Conservation (phyloP, 2,113 vertebrate genomes). For the Chelonoidis abingdonii region DNA sequence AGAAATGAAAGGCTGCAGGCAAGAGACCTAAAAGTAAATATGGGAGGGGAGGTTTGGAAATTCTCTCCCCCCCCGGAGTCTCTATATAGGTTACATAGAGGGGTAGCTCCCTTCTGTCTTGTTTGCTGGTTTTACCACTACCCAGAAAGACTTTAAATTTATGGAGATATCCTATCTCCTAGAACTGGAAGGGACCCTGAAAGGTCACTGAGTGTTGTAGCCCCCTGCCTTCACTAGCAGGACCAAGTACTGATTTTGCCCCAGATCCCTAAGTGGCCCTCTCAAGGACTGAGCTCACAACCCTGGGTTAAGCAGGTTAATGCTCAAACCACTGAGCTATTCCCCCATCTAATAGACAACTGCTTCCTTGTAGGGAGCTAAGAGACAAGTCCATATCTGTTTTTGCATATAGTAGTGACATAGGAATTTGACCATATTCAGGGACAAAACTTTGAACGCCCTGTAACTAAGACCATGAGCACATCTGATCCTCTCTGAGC, state of each 20-base stretch:
- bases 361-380: conserved; percentile 62
- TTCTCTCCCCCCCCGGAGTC: neutral
- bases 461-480: conserved; percentile 5
- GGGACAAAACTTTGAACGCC: neutral
- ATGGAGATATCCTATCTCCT: too few species aligned
- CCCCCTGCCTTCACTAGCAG: too few species aligned
- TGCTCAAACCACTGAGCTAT: too few species aligned
- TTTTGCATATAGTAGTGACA: conserved; percentile 46
- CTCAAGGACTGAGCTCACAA: too few species aligned
- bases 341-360: conserved; percentile 35
- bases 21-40: conserved; percentile 53
- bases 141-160: conserved; percentile 25
- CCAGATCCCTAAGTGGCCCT: too few species aligned
- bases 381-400: neutral
- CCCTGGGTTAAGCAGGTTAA: too few species aligned
- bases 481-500: conserved; percentile 17
- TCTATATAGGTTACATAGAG: conserved; percentile 59
- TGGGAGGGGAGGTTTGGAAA: neutral
- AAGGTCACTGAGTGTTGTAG: too few species aligned
- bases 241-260: too few species aligned
- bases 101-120: conserved; percentile 56
- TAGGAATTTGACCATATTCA: conserved; percentile 21
- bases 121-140: conserved; percentile 59
- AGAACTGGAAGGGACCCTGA: too few species aligned
- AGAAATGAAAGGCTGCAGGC: conserved; percentile 13